phyloP scores from a whole-genome alignment of 1,140 invertebrate genomes.

The Drosophila repleta region DNA sequence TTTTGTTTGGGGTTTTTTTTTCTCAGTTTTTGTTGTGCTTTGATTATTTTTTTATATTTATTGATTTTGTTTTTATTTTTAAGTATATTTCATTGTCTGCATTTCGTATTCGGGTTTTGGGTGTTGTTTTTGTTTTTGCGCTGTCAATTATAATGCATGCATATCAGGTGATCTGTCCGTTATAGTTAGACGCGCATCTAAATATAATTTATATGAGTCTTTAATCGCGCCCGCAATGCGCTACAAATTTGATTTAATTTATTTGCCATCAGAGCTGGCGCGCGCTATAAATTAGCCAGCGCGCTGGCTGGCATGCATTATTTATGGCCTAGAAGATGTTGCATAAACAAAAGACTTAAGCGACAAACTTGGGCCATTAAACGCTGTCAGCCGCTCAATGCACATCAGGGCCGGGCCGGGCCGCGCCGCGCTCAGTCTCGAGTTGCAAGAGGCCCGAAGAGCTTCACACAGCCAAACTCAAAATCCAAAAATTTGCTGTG shows the following conservation, averaged over 20 bases:
- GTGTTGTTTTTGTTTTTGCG: too few species aligned
- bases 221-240: conserved; percentile 45
- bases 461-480: conserved; percentile 4
- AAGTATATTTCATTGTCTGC: conserved; percentile 12
- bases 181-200: conserved; percentile 24
- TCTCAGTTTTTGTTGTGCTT: conserved; percentile 5
- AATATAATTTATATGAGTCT: conserved; percentile 49
- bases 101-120: conserved; percentile 27
- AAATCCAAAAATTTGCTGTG: conserved; percentile 36
- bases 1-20: conserved; percentile 11
- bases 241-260: conserved; percentile 42
- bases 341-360: conserved; percentile 70
- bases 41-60: too few species aligned
- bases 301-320: conserved; percentile 43
- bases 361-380: conserved; percentile 55
- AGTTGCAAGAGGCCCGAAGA: conserved; percentile 30
- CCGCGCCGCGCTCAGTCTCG: not conserved
- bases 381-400: conserved; percentile 28
- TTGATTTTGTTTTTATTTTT: conserved; percentile 18
- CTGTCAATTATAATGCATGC: too few species aligned
- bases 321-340: conserved; percentile 46
- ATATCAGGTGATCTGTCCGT: conserved; percentile 19
- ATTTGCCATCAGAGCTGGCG: conserved; percentile 36
- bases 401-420: conserved; percentile 53
- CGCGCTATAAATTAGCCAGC: conserved; percentile 49